Conservation (phyloP, 37 sponge, comb jelly and placozoan genomes). For the Ephydatia muelleri region DNA sequence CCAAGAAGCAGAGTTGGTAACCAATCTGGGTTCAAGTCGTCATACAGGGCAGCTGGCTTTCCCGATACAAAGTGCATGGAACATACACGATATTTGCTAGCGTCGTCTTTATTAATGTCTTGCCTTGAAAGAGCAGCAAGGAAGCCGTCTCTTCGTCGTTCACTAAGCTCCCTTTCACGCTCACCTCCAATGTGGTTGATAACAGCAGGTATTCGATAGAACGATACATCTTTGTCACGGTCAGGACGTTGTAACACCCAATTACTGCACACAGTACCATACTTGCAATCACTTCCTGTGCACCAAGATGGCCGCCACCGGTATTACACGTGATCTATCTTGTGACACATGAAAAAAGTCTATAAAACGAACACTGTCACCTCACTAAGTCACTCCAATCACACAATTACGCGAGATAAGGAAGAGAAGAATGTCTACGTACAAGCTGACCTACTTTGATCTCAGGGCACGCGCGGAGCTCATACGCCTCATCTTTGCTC, state of each 20-base stretch:
- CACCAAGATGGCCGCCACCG: too few relatives aligned
- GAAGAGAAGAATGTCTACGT: slow-evolving; percentile 66
- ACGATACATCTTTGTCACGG: slow-evolving; percentile 34
- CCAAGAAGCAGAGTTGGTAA: too few relatives aligned
- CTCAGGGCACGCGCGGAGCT: slow-evolving; percentile 39
- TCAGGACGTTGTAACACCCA: slow-evolving; percentile 45
- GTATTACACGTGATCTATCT: too few relatives aligned
- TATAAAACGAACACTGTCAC: too few relatives aligned
- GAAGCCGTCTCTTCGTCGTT: slow-evolving; percentile 18
- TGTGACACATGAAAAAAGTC: too few relatives aligned
- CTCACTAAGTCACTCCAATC: too few relatives aligned
- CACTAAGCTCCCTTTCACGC: slow-evolving; percentile 5
- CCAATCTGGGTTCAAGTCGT: neutral
- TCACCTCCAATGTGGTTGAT: too few relatives aligned
- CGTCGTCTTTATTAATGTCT: too few relatives aligned
- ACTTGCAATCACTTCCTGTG: too few relatives aligned
- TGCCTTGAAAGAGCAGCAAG: too few relatives aligned
- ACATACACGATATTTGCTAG: slow-evolving; percentile 34
- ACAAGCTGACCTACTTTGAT: slow-evolving; percentile 56
- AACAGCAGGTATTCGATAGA: slow-evolving; percentile 38
- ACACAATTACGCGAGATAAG: too few relatives aligned
- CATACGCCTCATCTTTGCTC: slow-evolving; percentile 47
- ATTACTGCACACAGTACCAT: too few relatives aligned
- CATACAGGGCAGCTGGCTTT: neutral
- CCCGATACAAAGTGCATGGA: slow-evolving; percentile 48